A percentile compares a stretch with the other conserved stretches of the same genome.
phyloP scores from a whole-genome alignment of 2,797 vertebrate species.

The Myotis daubentonii region DNA sequence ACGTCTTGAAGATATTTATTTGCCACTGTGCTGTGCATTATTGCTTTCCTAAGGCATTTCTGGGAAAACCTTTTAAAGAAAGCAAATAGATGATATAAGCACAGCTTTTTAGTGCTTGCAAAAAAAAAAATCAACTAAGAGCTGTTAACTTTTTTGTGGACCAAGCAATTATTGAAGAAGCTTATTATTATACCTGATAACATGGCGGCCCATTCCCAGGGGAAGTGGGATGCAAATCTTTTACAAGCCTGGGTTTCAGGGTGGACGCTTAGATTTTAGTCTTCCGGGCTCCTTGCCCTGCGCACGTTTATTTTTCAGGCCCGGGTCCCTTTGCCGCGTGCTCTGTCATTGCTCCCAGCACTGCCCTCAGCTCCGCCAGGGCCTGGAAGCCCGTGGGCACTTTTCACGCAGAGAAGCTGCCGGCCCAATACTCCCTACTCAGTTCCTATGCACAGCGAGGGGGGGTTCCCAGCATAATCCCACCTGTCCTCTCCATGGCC shows the following conservation, averaged over 20 bases:
- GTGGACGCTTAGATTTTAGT: slow-evolving; percentile 62
- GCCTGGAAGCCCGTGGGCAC: slow-evolving; percentile 62
- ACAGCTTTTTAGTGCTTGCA: slow-evolving; percentile 77
- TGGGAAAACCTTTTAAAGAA: slow-evolving; percentile 49
- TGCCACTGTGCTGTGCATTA: slow-evolving; percentile 59
- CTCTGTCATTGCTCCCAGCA: slow-evolving; percentile 67
- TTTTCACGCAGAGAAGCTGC: slow-evolving; percentile 76
- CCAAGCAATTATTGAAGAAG: slow-evolving; percentile 79
- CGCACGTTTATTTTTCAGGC: background rate
- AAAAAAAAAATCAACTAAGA: slow-evolving; percentile 59
- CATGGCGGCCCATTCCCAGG: slow-evolving; percentile 66
- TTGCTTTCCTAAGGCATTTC: slow-evolving; percentile 48
- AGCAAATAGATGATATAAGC: slow-evolving; percentile 63
- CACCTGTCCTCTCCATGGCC: slow-evolving; percentile 65
- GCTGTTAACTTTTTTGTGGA: slow-evolving; percentile 65
- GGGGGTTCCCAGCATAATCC: slow-evolving; percentile 72
- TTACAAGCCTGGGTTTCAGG: slow-evolving; percentile 41
- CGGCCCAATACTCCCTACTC: slow-evolving; percentile 75
- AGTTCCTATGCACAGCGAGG: slow-evolving; percentile 71
- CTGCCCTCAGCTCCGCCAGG: slow-evolving; percentile 59
- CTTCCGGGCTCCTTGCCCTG: slow-evolving; percentile 23
- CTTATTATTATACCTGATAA: slow-evolving; percentile 66
- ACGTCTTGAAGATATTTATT: slow-evolving; percentile 74
- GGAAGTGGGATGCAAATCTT: slow-evolving; percentile 46
- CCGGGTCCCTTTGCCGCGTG: slow-evolving; percentile 56